Evolutionary conservation across 2,113 vertebrate species (phyloP).

Genomic region (Pitta sordida): DNA sequence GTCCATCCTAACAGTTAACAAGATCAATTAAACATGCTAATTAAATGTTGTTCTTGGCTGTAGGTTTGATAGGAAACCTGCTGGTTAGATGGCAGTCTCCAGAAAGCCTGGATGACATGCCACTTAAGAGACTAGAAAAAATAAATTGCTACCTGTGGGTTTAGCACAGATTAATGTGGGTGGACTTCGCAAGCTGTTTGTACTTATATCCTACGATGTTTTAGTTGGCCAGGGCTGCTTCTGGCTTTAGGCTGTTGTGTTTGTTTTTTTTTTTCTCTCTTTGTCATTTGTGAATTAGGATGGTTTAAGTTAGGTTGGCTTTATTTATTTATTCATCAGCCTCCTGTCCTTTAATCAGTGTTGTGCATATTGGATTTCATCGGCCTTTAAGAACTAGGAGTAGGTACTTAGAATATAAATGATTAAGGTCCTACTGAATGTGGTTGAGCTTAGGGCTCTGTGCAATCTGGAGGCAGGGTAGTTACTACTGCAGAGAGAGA

Average conservation of each 20-base stretch:
- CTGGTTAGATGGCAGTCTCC: conserved; percentile 7
- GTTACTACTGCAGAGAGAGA: not conserved
- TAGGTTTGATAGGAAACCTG: conserved; percentile 25
- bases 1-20: conserved; percentile 40
- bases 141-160: not conserved
- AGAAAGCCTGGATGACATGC: not conserved
- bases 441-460: not conserved
- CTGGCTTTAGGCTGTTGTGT: not conserved
- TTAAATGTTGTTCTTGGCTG: conserved; percentile 38
- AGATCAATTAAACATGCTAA: conserved; percentile 55
- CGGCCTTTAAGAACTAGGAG: not conserved
- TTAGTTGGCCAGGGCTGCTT: conserved; percentile 1
- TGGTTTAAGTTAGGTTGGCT: not conserved
- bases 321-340: conserved; percentile 39
- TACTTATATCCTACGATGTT: not conserved
- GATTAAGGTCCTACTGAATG: not conserved
- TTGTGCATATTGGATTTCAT: not conserved
- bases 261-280: not conserved
- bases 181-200: conserved; percentile 12
- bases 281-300: not conserved
- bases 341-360: conserved; percentile 40
- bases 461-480: not conserved
- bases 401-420: not conserved
- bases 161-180: conserved; percentile 22
- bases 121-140: conserved; percentile 6